phyloP scores from a whole-genome alignment of 2,888 invertebrate species.

The Phaedon cochleariae region DNA sequence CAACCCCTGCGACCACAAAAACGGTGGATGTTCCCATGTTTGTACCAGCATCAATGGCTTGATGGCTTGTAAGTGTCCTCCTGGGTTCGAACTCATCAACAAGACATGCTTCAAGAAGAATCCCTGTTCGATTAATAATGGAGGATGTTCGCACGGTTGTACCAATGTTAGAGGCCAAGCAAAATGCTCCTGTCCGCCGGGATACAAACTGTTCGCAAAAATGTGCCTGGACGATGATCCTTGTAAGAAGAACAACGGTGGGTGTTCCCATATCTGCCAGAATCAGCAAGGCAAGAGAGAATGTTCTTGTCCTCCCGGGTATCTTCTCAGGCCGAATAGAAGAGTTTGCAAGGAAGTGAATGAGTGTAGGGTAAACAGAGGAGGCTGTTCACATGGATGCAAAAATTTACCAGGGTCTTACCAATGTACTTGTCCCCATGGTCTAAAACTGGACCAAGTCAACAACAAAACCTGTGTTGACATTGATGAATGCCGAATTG shows the following conservation, averaged over 20 bases:
- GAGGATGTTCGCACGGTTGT: conserved; percentile 67
- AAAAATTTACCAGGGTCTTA: conserved; percentile 64
- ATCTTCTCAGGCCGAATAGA: conserved; percentile 59
- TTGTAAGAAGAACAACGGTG: conserved; percentile 56
- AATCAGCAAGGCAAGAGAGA: conserved; percentile 56
- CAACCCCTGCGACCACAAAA: conserved; percentile 55
- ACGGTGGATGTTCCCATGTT: conserved; percentile 63
- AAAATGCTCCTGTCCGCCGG: conserved; percentile 63
- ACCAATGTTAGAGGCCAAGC: conserved; percentile 63
- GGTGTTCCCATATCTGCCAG: conserved; percentile 64
- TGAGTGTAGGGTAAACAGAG: conserved; percentile 68
- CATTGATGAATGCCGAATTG: conserved; percentile 60
- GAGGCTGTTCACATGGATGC: conserved; percentile 72
- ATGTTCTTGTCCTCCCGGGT: conserved; percentile 68
- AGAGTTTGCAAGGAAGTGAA: conserved; percentile 65
- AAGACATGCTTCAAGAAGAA: conserved; percentile 59
- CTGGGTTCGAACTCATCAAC: conserved; percentile 51
- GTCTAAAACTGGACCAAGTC: conserved; percentile 54
- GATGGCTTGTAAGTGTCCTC: conserved; percentile 64
- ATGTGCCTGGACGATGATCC: conserved; percentile 63
- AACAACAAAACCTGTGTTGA: conserved; percentile 57
- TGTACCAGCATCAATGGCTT: conserved; percentile 64
- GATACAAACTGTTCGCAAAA: conserved; percentile 51
- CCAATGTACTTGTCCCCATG: conserved; percentile 64
- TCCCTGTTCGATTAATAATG: conserved; percentile 60